Evolutionary conservation across 2,797 vertebrate species (phyloP), one percentile per base, ranked within the genome.

Genomic region (Chaetophractus vellerosus): DNA sequence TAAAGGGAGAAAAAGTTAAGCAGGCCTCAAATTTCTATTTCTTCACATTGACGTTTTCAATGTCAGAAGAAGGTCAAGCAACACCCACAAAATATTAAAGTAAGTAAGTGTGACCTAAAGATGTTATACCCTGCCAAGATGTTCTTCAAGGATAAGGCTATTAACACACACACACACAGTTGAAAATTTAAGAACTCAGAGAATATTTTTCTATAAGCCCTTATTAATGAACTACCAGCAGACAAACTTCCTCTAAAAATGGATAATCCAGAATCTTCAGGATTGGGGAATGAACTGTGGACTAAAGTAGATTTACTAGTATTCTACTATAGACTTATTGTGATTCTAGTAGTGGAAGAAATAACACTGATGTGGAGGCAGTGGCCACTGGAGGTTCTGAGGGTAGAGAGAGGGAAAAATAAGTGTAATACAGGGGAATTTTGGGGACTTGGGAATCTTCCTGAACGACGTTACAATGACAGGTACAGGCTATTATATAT

Each of bases 161-260:
- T 33, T 66, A 92, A 92, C 92, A 48, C n/a, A 50, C 24, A 6
- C 21, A 41, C 31, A 36, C 31, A 57, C 2, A 66, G 28, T 50
- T 57, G 38, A 93, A 36, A 48, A 94, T 3, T 48, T 5, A 75
- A 55, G 41, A 87, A 75, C 12, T 38, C 55, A 24, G 59, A 36
- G 23, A 74, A 24, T n/a, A 68, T 45, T 74, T 75, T 90, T 48
- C 24, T 61, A 55, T n/a, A 24, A 93, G 11, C 6, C 9, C 23
- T 64, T 86, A 38, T 33, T 66, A 28, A 71, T 69, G 66, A 93
- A 81, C 19, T 55, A 61, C 7, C 28, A 63, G 26, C 50, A 2
- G 61, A 71, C 28, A 57, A 84, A 55, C 52, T 76, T 91, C 61
- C 48, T 83, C 48, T 82, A 81, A 91, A 21, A 81, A 83, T 5